These are phyloP conservation scores for Caenorhabditis becei DNA, from an alignment of 2,888 invertebrate genomes.

Conservation along the genomic window DNA sequence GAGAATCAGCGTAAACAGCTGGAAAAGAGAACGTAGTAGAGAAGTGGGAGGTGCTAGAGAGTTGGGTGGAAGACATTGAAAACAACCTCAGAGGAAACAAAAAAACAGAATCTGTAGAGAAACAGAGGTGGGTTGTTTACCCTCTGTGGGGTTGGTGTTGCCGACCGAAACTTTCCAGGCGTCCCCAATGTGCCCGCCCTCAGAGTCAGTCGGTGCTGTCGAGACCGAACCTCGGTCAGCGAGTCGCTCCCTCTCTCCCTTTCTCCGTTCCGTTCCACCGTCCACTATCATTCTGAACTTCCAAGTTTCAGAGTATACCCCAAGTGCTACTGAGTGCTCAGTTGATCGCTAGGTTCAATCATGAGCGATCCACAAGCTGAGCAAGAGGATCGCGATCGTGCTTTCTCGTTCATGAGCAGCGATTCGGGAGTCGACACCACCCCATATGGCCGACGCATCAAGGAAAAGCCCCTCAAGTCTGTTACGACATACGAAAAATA, in stretches of 20 bases:
- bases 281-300: not conserved
- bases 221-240: not conserved
- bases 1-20: conserved; percentile 39
- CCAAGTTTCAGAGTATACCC: conserved; percentile 10
- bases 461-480: conserved; percentile 53
- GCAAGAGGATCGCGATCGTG: conserved; percentile 61
- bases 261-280: not conserved
- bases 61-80: conserved; percentile 39
- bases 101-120: conserved; percentile 51
- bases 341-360: conserved; percentile 34
- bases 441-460: conserved; percentile 27
- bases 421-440: conserved; percentile 64
- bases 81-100: conserved; percentile 55
- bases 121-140: conserved; percentile 55
- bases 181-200: conserved; percentile 25
- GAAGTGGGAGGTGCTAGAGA: conserved; percentile 52
- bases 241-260: not conserved
- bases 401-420: conserved; percentile 65
- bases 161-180: conserved; percentile 43
- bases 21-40: conserved; percentile 51
- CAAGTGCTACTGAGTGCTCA: conserved; percentile 29
- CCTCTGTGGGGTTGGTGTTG: conserved; percentile 29
- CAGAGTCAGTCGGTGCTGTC: conserved; percentile 28
- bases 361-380: conserved; percentile 57
- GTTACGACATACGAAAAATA: conserved; percentile 38